Evolutionary conservation across 2,113 vertebrate species (phyloP).

Genomic region (Chelonoidis abingdonii): DNA sequence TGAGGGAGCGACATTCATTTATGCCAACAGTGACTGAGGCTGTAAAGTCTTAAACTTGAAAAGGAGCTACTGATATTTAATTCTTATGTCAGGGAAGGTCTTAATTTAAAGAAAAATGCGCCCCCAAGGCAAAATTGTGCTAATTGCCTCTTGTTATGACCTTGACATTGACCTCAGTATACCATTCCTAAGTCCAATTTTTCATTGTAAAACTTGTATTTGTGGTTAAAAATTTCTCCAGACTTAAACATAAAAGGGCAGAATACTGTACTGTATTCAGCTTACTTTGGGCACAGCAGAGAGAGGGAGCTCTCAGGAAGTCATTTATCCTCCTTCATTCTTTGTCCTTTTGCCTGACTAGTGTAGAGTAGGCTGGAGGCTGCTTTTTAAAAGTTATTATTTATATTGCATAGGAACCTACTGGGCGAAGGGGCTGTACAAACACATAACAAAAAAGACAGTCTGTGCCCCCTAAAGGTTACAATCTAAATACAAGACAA

Average conservation of each 20-base stretch:
- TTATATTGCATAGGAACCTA: neutral
- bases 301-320: rapidly evolving
- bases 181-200: neutral
- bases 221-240: neutral
- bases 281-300: rapidly evolving
- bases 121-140: neutral
- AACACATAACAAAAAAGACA: neutral
- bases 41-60: neutral
- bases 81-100: neutral
- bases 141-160: neutral
- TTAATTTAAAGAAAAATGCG: neutral
- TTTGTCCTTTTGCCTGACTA: neutral
- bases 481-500: neutral
- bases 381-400: neutral
- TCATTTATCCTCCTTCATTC: rapidly evolving
- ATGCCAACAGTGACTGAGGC: neutral
- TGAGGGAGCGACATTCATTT: neutral
- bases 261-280: neutral
- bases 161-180: neutral
- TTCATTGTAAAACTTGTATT: neutral
- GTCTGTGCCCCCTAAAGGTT: neutral
- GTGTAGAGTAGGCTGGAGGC: neutral
- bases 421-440: rapidly evolving
- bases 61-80: neutral
- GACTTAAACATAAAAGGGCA: neutral